Conservation (phyloP, 2,113 vertebrate species). For the Podocnemis expansa region DNA sequence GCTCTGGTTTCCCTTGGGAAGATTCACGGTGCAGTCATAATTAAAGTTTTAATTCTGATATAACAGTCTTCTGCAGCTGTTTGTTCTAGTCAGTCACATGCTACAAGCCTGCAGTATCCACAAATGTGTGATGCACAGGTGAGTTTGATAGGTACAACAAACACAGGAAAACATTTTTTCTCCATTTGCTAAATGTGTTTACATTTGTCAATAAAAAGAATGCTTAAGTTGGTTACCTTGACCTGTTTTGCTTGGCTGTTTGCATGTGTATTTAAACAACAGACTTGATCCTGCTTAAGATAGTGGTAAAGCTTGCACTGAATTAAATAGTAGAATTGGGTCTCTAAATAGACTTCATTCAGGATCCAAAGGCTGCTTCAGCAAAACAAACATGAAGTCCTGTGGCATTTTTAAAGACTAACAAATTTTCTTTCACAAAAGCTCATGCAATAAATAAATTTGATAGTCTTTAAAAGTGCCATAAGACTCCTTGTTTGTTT, state of each 20-base stretch:
- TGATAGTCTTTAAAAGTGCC: too few species aligned
- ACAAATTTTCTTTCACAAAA: too few species aligned
- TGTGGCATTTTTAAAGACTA: too few species aligned
- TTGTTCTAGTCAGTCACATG: constrained; percentile 49
- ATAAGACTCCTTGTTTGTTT: too few species aligned
- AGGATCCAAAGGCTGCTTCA: too few species aligned
- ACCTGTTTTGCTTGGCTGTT: neutral
- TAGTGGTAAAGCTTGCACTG: neutral
- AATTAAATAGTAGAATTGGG: neutral
- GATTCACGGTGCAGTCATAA: neutral
- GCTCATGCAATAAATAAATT: too few species aligned
- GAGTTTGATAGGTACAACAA: constrained; percentile 61
- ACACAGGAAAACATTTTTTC: constrained; percentile 64
- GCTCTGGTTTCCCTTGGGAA: neutral
- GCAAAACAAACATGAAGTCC: too few species aligned
- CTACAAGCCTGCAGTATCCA: constrained; percentile 12
- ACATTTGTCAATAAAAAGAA: constrained; percentile 71
- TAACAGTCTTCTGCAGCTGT: neutral
- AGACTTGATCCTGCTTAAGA: neutral
- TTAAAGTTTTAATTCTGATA: neutral
- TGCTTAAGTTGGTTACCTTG: neutral
- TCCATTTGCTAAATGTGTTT: constrained; percentile 57
- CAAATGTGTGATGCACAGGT: constrained; percentile 55
- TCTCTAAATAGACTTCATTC: neutral
- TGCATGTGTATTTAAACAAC: neutral